Evolutionary conservation across 2,797 vertebrate genomes (phyloP).

Genomic region (Squalus acanthias): DNA sequence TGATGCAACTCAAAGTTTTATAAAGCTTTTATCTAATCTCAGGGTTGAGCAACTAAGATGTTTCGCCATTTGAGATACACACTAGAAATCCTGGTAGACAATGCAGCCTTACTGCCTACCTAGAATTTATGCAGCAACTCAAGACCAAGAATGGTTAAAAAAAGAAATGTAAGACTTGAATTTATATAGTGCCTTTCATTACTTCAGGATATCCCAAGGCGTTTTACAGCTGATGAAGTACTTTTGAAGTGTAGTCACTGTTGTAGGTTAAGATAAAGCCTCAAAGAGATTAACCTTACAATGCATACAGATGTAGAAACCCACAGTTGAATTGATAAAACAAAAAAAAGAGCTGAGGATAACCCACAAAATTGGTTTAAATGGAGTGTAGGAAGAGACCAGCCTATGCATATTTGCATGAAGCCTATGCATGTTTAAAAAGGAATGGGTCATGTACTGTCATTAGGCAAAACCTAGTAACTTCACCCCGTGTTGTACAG

Average conservation of each 20-base stretch:
- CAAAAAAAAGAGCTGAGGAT: neutral
- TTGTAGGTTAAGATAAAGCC: neutral
- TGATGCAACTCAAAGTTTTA: neutral
- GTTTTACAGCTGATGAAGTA: neutral
- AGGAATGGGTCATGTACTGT: neutral
- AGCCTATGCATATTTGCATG: too few species aligned
- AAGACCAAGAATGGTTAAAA: neutral
- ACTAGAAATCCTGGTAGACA: neutral
- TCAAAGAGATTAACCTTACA: neutral
- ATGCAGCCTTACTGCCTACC: neutral
- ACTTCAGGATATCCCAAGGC: neutral
- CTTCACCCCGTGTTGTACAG: neutral
- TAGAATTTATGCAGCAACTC: neutral
- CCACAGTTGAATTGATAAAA: neutral
- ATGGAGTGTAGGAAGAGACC: too few species aligned
- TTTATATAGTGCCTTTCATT: neutral
- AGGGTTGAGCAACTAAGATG: neutral
- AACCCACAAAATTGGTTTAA: neutral
- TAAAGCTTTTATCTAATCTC: neutral
- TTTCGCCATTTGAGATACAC: neutral
- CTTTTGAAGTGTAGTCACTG: neutral
- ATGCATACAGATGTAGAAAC: neutral
- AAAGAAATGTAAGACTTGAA: neutral
- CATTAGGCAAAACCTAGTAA: neutral
- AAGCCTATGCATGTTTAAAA: neutral